Evolutionary conservation across 2,797 vertebrate genomes (phyloP).

Genomic region (Sebastes taczanowskii): DNA sequence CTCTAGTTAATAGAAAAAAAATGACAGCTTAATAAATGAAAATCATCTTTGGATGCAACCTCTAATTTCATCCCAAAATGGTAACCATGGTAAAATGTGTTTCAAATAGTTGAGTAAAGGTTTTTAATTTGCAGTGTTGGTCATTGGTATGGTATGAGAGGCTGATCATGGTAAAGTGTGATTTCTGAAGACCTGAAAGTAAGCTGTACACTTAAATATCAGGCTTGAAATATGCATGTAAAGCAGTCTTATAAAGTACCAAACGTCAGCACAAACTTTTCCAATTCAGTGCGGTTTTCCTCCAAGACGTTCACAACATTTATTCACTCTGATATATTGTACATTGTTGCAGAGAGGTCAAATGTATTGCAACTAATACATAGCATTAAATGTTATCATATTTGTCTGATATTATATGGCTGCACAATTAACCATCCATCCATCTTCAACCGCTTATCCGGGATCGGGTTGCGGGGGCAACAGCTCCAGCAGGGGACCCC

Average conservation of each 20-base stretch:
- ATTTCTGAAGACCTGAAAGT: not conserved
- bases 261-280: not conserved
- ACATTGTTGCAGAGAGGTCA: not conserved
- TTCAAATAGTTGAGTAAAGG: not conserved
- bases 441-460: too few relatives aligned
- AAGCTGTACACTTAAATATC: not conserved
- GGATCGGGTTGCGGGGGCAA: too few relatives aligned
- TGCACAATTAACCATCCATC: too few relatives aligned
- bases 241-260: not conserved
- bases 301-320: not conserved
- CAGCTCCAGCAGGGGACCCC: too few relatives aligned
- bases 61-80: not conserved
- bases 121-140: not conserved
- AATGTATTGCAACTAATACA: not conserved
- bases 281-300: not conserved
- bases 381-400: not conserved
- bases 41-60: not conserved
- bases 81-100: not conserved
- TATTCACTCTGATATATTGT: not conserved
- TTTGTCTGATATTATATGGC: accelerated
- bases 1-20: too few relatives aligned
- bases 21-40: not conserved
- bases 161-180: too few relatives aligned
- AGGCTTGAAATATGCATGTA: not conserved
- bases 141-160: not conserved